phyloP scores from a whole-genome alignment of 2,888 invertebrate species.

The Nasonovia ribisnigri region DNA sequence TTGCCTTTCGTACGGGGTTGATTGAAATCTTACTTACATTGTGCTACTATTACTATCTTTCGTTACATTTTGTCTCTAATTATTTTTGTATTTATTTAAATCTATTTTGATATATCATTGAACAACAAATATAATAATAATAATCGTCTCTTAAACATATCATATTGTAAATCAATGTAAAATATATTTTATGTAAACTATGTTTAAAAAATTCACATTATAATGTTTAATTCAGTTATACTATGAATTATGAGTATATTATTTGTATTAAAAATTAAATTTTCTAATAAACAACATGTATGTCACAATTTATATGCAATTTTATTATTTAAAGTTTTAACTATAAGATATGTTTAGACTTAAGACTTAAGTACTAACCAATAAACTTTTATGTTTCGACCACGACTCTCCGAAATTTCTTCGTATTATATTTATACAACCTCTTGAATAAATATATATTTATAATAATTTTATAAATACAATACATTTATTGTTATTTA shows the following conservation, averaged over 20 bases:
- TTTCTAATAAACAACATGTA: constrained; percentile 25
- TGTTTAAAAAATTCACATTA: not conserved
- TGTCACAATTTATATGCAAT: not conserved
- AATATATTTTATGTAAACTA: not conserved
- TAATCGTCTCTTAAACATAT: not conserved
- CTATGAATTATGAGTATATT: no score
- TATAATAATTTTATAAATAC: not conserved
- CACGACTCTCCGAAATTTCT: not conserved
- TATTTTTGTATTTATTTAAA: not conserved
- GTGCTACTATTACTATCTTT: constrained; percentile 49
- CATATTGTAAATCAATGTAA: not conserved
- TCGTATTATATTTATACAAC: not conserved
- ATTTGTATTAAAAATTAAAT: not conserved
- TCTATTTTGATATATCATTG: not conserved
- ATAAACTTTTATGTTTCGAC: not conserved
- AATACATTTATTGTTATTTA: no score
- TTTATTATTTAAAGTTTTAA: not conserved
- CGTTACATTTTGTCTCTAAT: constrained; percentile 46
- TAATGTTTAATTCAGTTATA: not conserved
- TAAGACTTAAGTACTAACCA: not conserved
- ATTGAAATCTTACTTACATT: constrained; percentile 34
- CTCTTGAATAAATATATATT: not conserved
- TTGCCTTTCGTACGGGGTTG: constrained; percentile 64
- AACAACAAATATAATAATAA: not conserved
- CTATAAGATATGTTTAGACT: not conserved